Evolutionary conservation across 53 echinoderm and acorn worm species (phyloP).

Genomic region (Holothuria scabra): DNA sequence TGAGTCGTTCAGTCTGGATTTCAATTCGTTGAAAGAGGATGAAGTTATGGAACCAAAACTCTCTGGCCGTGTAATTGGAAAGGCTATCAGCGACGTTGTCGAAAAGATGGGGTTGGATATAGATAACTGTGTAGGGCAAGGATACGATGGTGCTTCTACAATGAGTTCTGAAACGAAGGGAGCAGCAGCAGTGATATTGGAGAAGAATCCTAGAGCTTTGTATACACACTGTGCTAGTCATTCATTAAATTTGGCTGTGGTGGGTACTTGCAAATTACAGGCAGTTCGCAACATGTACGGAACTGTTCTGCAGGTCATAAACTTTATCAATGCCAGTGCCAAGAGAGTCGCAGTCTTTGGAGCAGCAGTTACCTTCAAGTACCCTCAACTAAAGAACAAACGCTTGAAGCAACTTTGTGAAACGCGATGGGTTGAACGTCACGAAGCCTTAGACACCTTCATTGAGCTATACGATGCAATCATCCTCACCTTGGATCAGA

Average conservation of each 20-base stretch:
- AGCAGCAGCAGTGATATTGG: slow-evolving; percentile 20
- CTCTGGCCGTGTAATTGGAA: slow-evolving; percentile 11
- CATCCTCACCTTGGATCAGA: slow-evolving; percentile 1
- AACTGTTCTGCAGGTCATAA: too few relatives aligned
- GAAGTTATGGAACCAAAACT: slow-evolving; percentile 18
- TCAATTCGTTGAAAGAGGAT: slow-evolving; percentile 1
- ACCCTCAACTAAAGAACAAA: too few relatives aligned
- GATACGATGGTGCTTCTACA: slow-evolving; percentile 47
- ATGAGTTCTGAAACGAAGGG: slow-evolving; percentile 41
- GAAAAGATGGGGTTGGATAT: slow-evolving; percentile 44
- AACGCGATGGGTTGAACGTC: too few relatives aligned
- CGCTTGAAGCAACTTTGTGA: too few relatives aligned
- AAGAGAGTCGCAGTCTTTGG: too few relatives aligned
- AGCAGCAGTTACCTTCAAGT: too few relatives aligned
- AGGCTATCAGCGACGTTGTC: slow-evolving; percentile 27
- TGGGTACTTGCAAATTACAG: slow-evolving; percentile 36
- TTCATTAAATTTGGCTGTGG: slow-evolving; percentile 47
- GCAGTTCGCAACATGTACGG: neutral
- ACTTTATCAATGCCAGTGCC: too few relatives aligned
- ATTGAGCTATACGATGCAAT: slow-evolving; percentile 9
- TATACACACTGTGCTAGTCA: slow-evolving; percentile 37
- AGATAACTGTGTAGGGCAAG: slow-evolving; percentile 47
- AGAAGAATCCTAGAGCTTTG: slow-evolving; percentile 40
- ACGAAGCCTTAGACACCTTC: too few relatives aligned
- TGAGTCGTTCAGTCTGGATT: slow-evolving; percentile 6